Percentiles rank a stretch among this genome's conserved stretches.
Evolutionary conservation across 2,113 vertebrate species (phyloP).

Genomic region (Epinephelus cyanopodus): DNA sequence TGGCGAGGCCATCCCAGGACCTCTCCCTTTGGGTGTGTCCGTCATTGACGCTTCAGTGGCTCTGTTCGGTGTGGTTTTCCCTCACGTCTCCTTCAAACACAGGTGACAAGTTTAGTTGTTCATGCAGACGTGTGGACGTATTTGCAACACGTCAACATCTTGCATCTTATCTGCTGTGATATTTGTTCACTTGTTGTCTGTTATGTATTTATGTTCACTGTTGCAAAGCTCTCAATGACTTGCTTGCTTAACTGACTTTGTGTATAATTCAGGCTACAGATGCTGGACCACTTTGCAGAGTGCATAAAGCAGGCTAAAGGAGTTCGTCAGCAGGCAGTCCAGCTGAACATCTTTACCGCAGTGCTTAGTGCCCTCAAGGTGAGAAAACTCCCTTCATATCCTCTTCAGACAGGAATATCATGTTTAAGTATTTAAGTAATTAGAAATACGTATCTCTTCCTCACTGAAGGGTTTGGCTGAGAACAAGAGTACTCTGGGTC

Average conservation of each 20-base stretch:
- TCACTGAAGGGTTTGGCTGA: slow-evolving; percentile 94
- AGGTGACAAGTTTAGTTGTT: slow-evolving; percentile 81
- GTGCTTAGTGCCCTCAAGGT: slow-evolving; percentile 99
- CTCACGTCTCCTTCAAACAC: slow-evolving; percentile 98
- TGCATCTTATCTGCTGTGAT: not conserved
- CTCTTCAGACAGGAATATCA: not conserved
- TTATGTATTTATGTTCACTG: not conserved
- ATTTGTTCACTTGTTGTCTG: not conserved
- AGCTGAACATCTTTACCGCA: slow-evolving; percentile 98
- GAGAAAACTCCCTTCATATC: slow-evolving; percentile 30
- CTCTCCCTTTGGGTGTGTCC: slow-evolving; percentile 95
- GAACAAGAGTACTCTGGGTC: slow-evolving; percentile 97
- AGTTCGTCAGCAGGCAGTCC: slow-evolving; percentile 97
- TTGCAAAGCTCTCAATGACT: not conserved
- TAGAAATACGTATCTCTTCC: not conserved
- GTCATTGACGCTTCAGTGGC: slow-evolving; percentile 98
- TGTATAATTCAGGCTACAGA: slow-evolving; percentile 89
- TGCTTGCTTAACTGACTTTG: not conserved
- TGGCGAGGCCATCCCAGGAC: slow-evolving; percentile 95
- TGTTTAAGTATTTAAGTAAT: not conserved
- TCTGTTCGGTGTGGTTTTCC: slow-evolving; percentile 98
- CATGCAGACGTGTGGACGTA: not conserved
- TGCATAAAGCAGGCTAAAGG: slow-evolving; percentile 99
- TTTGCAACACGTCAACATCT: slow-evolving; percentile 48
- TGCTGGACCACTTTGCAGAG: slow-evolving; percentile 99